Evolutionary conservation across 2,888 invertebrate genomes (phyloP), one percentile per base, ranked within the genome.

Genomic region (Aleiodes testaceus): DNA sequence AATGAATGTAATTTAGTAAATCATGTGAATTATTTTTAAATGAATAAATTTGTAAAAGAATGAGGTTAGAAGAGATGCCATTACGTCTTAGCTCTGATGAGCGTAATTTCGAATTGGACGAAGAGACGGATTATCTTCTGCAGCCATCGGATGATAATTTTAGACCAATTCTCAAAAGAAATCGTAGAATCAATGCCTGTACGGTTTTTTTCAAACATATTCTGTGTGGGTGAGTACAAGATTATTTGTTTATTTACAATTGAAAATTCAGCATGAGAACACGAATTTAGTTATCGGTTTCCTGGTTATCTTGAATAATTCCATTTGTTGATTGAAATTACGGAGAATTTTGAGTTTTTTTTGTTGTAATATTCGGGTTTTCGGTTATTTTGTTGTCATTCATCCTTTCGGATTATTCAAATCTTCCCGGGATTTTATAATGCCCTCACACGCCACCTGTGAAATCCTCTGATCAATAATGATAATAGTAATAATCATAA

Each of bases 21-120:
- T 36, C 11, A 59, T 42, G 59, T 30, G 14, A 36, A 59, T 14
- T 16, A 9, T 36, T 30, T 20, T 42, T 16, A 12, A 47, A 47
- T 20, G 11, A 18, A 2, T 18, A 18, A 45, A 44, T 63, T 42
- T 3, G 6, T 30, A 52, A 71, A 77, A 79, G 67, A 74, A 86
- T 87, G 86, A 85, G 86, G 83, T 79, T 87, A 78, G 87, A 87
- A 75, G 86, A 87, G 76, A 82, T 87, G 87, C 86, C 86, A 76
- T 71, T 87, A 73, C 81, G 85, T 71, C 78, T 86, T 45, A 87
- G 83, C 77, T 75, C 85, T 50, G 87, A 87, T 59, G 87, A 87
- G 79, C 85, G 82, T 76, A 84, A 87, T 77, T 87, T 87, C 79
- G 87, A 87, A 79, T 87, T 87, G 87, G 87, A 87, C 75, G 87